Evolutionary conservation across 2,113 vertebrate species (phyloP), one percentile per base, ranked within the genome.

Genomic region (Thryonomys swinderianus): DNA sequence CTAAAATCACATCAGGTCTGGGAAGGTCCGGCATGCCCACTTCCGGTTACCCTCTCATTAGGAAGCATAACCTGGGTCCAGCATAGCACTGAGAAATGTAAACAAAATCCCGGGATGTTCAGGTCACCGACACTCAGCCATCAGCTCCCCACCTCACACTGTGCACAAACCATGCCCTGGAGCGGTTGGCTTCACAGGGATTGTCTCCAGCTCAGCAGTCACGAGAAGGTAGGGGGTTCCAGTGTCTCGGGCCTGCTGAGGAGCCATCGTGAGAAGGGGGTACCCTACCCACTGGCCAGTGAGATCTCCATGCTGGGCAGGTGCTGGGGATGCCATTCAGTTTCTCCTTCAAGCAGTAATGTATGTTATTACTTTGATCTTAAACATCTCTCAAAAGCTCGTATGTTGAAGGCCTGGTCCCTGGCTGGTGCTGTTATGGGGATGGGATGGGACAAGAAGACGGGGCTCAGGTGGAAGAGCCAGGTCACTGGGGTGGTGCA

Each of bases 261-360:
- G 61, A 25, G 69, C 45, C 20, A 3, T 59, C 1, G 8, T 34
- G 27, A 69, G 51, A 18, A 0, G 55, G 17, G 10, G 17, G 76
- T 7, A 21, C 30, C 42, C n/a, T 0, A 9, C 18, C 79, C 30
- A 7, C 2, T 7, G 0, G 64, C n/a, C 34, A 2, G 76, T 51
- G 48, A 64, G 48, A 34, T 32, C 48, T 90, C 85, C 5, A 1
- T 5, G 11, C 40, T 23, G 25, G 27, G 45, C 71, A 27, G 71
- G 40, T 73, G 27, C 25, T 78, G 74, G 30, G 16, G 48, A 23
- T 16, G 4, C 61, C 17, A 5, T 55, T 66, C 16, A 32, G 42
- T 57, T 74, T 66, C 9, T 30, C 81, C 74, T 83, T 59, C 51
- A 17, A 25, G 74, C 42, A 64, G 53, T 45, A 64, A 13, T 25